Evolutionary conservation across 92 coral and sea anemone genomes (phyloP).

Genomic region (Actinostola sp.): DNA sequence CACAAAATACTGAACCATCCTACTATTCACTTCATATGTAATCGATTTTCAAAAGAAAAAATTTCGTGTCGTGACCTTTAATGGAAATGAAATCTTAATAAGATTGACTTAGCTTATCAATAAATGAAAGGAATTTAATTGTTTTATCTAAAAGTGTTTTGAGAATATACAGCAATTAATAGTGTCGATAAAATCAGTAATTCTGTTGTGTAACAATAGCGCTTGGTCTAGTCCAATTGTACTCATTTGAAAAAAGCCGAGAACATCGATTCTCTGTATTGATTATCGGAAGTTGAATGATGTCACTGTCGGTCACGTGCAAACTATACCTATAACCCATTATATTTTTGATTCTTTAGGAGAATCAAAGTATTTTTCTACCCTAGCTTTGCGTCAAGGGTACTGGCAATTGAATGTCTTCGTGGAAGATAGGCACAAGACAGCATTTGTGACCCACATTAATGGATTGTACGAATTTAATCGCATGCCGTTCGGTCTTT

Average conservation of each 20-base stretch:
- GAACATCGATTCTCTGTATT: conserved; percentile 37
- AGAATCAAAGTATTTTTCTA: conserved; percentile 29
- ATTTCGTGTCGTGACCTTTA: too few species aligned
- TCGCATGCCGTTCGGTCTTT: conserved; percentile 44
- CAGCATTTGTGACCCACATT: conserved; percentile 44
- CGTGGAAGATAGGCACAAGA: conserved; percentile 20
- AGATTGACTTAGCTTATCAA: too few species aligned
- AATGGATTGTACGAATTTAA: conserved; percentile 27
- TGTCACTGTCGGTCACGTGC: conserved; percentile 21
- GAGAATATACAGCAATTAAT: too few species aligned
- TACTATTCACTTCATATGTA: too few species aligned
- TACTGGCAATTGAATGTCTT: conserved; percentile 45
- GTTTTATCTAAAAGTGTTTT: too few species aligned
- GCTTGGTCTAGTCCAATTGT: conserved; percentile 56
- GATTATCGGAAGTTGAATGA: conserved; percentile 4
- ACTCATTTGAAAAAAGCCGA: conserved; percentile 33
- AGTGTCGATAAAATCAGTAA: too few species aligned
- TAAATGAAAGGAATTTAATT: too few species aligned
- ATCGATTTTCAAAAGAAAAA: too few species aligned
- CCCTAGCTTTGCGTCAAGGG: conserved; percentile 39
- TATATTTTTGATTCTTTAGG: conserved; percentile 41
- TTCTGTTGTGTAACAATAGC: too few species aligned
- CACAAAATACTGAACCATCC: too few species aligned
- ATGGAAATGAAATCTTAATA: too few species aligned
- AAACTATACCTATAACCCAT: conserved; percentile 39